A percentile compares a stretch with the other conserved stretches of the same genome.
These are phyloP conservation scores for Eulemur coronatus DNA, from an alignment of 2,797 vertebrate genomes.

Conservation along the genomic window DNA sequence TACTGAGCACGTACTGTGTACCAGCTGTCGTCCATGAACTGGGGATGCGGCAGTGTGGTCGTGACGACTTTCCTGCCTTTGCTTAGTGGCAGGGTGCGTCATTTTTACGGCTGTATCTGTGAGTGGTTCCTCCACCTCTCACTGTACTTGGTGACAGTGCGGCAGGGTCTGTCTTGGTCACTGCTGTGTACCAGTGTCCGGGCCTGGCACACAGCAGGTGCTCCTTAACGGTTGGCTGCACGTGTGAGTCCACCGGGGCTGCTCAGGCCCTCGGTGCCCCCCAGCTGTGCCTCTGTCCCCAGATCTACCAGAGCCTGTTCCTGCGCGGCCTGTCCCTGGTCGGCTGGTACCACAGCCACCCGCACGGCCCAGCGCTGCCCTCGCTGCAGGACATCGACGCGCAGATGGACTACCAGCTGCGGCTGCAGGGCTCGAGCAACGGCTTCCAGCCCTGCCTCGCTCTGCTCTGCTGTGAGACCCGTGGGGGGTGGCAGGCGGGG, in stretches of 20 bases:
- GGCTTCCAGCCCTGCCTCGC: conserved; percentile 97
- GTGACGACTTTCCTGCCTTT: background rate
- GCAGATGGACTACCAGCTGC: conserved; percentile 98
- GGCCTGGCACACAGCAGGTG: background rate
- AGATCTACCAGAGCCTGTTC: conserved; percentile 98
- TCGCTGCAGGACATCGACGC: conserved; percentile 96
- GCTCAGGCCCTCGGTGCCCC: fast-evolving
- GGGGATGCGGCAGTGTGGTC: background rate
- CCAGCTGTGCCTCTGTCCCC: background rate
- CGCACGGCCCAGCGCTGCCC: conserved; percentile 92
- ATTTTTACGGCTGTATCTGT: background rate
- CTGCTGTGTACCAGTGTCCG: background rate
- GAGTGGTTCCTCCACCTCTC: background rate
- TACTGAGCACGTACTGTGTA: background rate
- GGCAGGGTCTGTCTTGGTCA: background rate
- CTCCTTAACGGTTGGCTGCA: background rate
- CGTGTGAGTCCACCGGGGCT: background rate
- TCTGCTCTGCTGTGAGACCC: conserved; percentile 92
- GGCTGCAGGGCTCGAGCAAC: conserved; percentile 95
- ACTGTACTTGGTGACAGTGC: background rate
- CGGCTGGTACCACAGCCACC: conserved; percentile 99
- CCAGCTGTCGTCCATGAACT: background rate
- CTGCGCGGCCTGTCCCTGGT: conserved; percentile 95
- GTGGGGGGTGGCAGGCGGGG: fast-evolving
- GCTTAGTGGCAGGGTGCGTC: background rate